Conservation (phyloP, 2,113 vertebrate genomes). For the Ibidorhyncha struthersii region DNA sequence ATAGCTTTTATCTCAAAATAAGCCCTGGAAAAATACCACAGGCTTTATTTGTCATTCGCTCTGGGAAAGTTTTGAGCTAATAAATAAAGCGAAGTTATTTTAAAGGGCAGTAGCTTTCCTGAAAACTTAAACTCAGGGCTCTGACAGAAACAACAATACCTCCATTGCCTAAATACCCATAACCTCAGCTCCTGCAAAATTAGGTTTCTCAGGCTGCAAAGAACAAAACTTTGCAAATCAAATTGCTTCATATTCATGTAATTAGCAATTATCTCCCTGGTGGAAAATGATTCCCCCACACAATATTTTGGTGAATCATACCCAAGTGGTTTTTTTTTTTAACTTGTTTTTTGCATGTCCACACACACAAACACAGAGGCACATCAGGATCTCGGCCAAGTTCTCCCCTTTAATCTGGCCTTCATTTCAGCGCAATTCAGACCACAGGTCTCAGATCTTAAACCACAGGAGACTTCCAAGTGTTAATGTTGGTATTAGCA, state of each 20-base stretch:
- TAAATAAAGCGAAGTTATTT: conserved; percentile 63
- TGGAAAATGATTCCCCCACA: background rate
- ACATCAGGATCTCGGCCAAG: background rate
- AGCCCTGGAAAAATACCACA: conserved; percentile 37
- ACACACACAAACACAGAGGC: background rate
- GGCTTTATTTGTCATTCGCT: conserved; percentile 62
- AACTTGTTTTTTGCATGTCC: background rate
- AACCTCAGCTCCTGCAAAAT: background rate
- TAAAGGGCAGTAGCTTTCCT: conserved; percentile 45
- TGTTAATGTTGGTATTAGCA: background rate
- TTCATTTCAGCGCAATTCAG: background rate
- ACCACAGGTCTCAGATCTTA: background rate
- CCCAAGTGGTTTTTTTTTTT: background rate
- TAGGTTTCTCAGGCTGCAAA: background rate
- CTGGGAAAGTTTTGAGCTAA: conserved; percentile 71
- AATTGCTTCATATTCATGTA: conserved; percentile 21
- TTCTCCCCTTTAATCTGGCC: background rate
- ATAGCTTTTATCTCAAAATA: conserved; percentile 60
- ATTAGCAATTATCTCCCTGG: conserved; percentile 41
- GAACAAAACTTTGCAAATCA: conserved; percentile 28
- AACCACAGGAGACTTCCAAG: background rate
- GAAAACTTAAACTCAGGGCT: conserved; percentile 37
- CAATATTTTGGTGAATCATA: conserved; percentile 35
- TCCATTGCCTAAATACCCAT: background rate
- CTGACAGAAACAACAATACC: conserved; percentile 38